Evolutionary conservation across 2,113 vertebrate genomes (phyloP), one percentile per base, ranked within the genome.

Genomic region (Ramphastos sulfuratus): DNA sequence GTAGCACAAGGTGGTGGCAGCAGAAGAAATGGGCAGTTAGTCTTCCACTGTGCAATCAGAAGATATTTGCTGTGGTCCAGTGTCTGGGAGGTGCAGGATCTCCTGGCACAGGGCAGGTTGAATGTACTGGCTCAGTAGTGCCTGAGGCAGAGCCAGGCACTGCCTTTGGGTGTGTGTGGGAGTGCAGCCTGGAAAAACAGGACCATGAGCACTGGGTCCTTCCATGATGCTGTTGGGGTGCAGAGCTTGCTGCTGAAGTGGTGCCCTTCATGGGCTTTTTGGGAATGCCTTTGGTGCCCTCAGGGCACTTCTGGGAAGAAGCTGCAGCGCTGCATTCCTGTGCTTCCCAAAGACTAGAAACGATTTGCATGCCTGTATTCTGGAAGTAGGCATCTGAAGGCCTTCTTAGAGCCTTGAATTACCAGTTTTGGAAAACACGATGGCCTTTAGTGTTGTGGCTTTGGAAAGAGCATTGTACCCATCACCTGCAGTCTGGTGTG

Each of bases 401-500:
- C 60, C 42, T 39, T 82, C 58, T 65, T 16, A 30, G 90, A 92
- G 31, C 37, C 75, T 82, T 73, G 75, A 85, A 50, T 58, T 85
- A 70, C 67, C 52, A 59, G 75, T 46, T 87, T 87, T 66, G 91
- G 54, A 11, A 60, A 72, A 14, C 19, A 4, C 15, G 9, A 1
- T 0, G 0, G 5, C 27, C 23, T 91, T 60, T 44, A 92, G n/a
- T 31, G n/a, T 31, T 81, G 55, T 63, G 72, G 30, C 46, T 78
- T 81, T 60, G 63, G 61, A 50, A 59, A 15, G 33, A 87, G 15
- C 16, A 8, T 46, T 46, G 44, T 46, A 46, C 44, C 44, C 44
- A 46, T 46, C 44, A 46, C 44, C 44, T 46, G 44, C 44, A 2
- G 5, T 0, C 0, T 27, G 55, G 31, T 10, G 3, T 28, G n/a